Conservation (phyloP, 1,140 invertebrate genomes). For the Drosophila bipectinata region DNA sequence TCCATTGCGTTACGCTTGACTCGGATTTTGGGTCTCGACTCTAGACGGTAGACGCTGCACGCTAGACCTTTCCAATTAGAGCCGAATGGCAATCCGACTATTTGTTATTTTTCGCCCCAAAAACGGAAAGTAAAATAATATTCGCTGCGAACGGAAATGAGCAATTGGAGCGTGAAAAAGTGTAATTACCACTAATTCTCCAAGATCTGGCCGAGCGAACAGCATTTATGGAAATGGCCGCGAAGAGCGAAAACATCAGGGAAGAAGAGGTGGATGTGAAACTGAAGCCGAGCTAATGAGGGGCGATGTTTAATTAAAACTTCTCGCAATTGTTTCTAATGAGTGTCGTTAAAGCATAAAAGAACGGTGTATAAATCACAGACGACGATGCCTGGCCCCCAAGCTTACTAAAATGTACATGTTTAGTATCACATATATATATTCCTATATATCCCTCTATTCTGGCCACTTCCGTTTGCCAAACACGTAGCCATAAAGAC, state of each 20-base stretch:
- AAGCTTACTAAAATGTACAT: constrained; percentile 30
- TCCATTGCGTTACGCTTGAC: constrained; percentile 37
- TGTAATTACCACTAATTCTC: constrained; percentile 66
- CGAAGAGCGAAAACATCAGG: not conserved
- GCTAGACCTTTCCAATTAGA: constrained; percentile 21
- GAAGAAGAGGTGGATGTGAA: not conserved
- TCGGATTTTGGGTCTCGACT: constrained; percentile 22
- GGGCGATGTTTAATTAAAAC: constrained; percentile 76
- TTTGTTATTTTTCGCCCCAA: constrained; percentile 38
- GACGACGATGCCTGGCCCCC: constrained; percentile 11
- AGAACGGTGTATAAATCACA: constrained; percentile 76
- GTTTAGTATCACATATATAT: constrained; percentile 29
- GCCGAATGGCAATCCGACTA: constrained; percentile 16
- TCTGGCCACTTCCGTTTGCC: constrained; percentile 79
- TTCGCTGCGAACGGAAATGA: constrained; percentile 60
- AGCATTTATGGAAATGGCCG: constrained; percentile 59
- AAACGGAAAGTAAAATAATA: constrained; percentile 51
- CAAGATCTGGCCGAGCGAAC: constrained; percentile 48
- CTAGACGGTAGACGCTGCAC: constrained; percentile 1
- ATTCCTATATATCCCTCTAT: constrained; percentile 39
- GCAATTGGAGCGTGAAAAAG: constrained; percentile 76
- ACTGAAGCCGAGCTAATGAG: constrained; percentile 48
- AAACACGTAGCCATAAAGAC: constrained; percentile 81
- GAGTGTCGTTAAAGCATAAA: constrained; percentile 76
- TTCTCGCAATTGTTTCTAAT: constrained; percentile 82